phyloP scores from a whole-genome alignment of 1,140 invertebrate species.

The Diabrotica undecimpunctata region DNA sequence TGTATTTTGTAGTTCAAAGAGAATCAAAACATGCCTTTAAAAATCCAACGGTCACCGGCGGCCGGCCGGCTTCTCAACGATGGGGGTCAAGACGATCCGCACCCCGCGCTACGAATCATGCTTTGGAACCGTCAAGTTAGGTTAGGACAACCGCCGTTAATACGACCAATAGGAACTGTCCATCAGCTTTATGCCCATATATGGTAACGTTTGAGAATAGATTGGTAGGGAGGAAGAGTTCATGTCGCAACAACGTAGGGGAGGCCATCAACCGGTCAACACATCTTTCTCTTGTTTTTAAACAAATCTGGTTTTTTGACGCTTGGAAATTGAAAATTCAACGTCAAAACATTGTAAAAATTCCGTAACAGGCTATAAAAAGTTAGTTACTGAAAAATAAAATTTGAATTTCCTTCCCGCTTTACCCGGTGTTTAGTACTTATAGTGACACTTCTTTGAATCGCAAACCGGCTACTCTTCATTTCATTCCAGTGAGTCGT shows the following conservation, averaged over 20 bases:
- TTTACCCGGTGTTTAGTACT: slow-evolving; percentile 26
- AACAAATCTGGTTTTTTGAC: slow-evolving; percentile 12
- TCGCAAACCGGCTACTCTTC: slow-evolving; percentile 34
- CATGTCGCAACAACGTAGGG: slow-evolving; percentile 31
- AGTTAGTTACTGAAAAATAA: slow-evolving; percentile 14
- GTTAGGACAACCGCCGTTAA: slow-evolving; percentile 30
- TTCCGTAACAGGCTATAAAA: slow-evolving; percentile 4
- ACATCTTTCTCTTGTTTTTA: slow-evolving; percentile 23
- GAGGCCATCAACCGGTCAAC: slow-evolving; percentile 20
- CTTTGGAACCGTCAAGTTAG: slow-evolving; percentile 20
- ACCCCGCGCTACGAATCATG: neutral
- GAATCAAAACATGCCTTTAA: neutral
- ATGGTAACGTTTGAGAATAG: slow-evolving; percentile 64
- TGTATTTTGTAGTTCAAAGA: too few species aligned
- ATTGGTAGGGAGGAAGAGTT: slow-evolving; percentile 46
- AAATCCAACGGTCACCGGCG: neutral
- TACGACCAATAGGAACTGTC: slow-evolving; percentile 57
- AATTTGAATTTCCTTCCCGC: slow-evolving; percentile 35
- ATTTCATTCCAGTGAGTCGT: slow-evolving; percentile 30
- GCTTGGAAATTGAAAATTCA: slow-evolving; percentile 17
- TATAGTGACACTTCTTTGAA: slow-evolving; percentile 30
- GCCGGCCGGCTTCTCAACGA: slow-evolving; percentile 7
- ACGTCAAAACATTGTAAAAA: slow-evolving; percentile 17
- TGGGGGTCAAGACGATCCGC: neutral
- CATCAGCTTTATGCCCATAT: slow-evolving; percentile 73